Conservation (phyloP, 2,888 invertebrate species). For the Cataglyphis rosenhaueri region DNA sequence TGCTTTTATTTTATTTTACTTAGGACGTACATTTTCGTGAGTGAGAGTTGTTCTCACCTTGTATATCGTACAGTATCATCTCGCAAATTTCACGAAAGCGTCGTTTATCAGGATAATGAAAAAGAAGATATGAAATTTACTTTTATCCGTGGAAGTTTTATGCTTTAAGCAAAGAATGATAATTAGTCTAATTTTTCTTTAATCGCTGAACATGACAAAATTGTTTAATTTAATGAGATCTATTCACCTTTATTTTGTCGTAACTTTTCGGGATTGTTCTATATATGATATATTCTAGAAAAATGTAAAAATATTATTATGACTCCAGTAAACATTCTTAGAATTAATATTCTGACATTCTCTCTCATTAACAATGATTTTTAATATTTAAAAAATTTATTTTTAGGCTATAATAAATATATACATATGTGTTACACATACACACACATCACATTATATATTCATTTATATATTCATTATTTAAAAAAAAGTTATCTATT, state of each 20-base stretch:
- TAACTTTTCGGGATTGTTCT: too few species aligned
- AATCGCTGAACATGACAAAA: not conserved
- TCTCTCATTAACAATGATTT: not conserved
- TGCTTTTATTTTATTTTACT: not conserved
- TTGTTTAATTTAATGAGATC: not conserved
- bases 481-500: not conserved
- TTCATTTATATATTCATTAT: not conserved
- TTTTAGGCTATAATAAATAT: not conserved
- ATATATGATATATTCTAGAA: not conserved
- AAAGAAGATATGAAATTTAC: not conserved
- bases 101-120: not conserved
- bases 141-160: not conserved
- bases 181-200: not conserved
- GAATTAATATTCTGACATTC: conserved; percentile 1
- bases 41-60: not conserved
- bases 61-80: conserved; percentile 9
- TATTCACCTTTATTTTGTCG: not conserved
- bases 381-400: not conserved
- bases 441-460: not conserved
- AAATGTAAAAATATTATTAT: not conserved
- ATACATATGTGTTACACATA: not conserved
- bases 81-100: not conserved
- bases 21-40: not conserved
- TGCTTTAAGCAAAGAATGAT: not conserved
- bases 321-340: not conserved